Evolutionary conservation across 1,140 invertebrate genomes (phyloP).

Genomic region (Eriosoma lanigerum): DNA sequence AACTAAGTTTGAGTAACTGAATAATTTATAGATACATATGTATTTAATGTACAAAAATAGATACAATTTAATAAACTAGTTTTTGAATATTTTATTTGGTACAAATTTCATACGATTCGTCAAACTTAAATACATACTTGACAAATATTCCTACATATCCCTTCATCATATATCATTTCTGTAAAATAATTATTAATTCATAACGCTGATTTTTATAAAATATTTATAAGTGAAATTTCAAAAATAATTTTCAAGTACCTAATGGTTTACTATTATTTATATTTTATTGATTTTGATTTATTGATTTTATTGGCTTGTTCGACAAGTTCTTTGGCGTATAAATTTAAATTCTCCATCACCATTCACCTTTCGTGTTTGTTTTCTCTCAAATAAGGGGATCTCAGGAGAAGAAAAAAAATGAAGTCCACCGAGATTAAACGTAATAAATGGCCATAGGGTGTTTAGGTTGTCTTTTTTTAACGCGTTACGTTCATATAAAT

Average conservation of each 20-base stretch:
- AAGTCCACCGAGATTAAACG: slow-evolving; percentile 49
- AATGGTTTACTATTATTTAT: slow-evolving; percentile 33
- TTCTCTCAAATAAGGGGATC: not conserved
- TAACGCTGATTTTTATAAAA: not conserved
- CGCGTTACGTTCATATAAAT: slow-evolving; percentile 48
- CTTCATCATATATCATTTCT: not conserved
- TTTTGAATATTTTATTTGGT: slow-evolving; percentile 3
- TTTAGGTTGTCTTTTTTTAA: slow-evolving; percentile 44
- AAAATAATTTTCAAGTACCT: slow-evolving; percentile 15
- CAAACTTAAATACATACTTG: not conserved
- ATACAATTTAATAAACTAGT: not conserved
- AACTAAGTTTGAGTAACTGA: not conserved
- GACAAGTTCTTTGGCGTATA: slow-evolving; percentile 23
- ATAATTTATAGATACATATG: too few relatives aligned
- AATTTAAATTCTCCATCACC: slow-evolving; percentile 45
- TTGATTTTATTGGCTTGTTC: slow-evolving; percentile 32
- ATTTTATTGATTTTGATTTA: slow-evolving; percentile 34
- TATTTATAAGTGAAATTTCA: slow-evolving; percentile 22
- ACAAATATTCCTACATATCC: not conserved
- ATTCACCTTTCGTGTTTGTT: slow-evolving; percentile 13
- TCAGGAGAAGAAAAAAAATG: slow-evolving; percentile 16
- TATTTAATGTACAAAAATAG: not conserved
- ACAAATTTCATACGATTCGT: not conserved
- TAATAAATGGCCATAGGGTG: slow-evolving; percentile 50
- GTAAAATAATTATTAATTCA: slow-evolving; percentile 20